These are phyloP conservation scores for Ormyrus pomaceus DNA, from an alignment of 2,888 invertebrate species.

Conservation along the genomic window DNA sequence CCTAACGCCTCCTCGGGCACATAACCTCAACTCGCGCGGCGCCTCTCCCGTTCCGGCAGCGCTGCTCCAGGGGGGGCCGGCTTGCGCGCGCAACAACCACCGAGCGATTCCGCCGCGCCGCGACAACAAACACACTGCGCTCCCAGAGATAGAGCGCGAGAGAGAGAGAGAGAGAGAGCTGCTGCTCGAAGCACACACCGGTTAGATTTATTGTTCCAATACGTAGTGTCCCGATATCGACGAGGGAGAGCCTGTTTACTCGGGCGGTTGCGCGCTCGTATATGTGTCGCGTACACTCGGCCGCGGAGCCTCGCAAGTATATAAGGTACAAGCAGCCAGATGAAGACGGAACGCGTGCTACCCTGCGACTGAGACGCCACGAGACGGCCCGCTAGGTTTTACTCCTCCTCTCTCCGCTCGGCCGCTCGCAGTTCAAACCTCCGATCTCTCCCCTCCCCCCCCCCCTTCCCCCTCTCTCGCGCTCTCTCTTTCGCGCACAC, in stretches of 20 bases:
- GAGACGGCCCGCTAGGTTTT: constrained; percentile 66
- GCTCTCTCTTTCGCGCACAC: not conserved
- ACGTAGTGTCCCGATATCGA: not conserved
- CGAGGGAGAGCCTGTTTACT: not conserved
- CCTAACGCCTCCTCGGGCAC: constrained; percentile 39
- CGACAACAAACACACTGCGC: too few relatives aligned
- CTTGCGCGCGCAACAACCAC: too few relatives aligned
- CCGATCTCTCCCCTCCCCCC: constrained; percentile 22
- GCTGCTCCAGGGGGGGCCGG: not conserved
- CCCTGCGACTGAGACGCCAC: constrained; percentile 72
- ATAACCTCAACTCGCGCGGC: constrained; percentile 40
- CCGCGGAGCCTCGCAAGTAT: not conserved
- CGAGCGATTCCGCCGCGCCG: too few relatives aligned
- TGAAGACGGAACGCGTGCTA: constrained; percentile 66
- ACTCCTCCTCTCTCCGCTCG: constrained; percentile 60
- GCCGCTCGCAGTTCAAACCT: not conserved
- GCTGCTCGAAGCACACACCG: too few relatives aligned
- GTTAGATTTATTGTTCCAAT: too few relatives aligned
- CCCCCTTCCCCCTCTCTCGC: constrained; percentile 8
- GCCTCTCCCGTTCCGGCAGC: not conserved
- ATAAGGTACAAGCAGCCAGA: not conserved
- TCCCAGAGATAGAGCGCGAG: too few relatives aligned
- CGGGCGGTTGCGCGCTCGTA: not conserved
- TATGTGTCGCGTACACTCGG: not conserved
- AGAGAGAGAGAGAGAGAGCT: too few relatives aligned